Percentiles rank a stretch among this genome's conserved stretches.
These are phyloP conservation scores for Alethe castanea DNA, from an alignment of 2,113 vertebrate genomes.

Conservation along the genomic window DNA sequence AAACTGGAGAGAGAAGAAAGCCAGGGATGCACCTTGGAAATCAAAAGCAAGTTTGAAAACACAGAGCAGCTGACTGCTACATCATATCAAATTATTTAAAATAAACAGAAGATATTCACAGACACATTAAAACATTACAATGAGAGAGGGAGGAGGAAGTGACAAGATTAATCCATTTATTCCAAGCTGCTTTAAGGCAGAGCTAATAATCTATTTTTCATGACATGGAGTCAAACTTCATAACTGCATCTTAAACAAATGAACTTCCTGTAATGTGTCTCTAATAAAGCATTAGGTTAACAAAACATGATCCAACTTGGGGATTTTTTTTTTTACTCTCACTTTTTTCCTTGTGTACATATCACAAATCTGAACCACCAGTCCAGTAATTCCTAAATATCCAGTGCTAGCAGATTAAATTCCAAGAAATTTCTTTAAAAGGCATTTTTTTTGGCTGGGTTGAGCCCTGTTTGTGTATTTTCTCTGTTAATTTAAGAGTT, in stretches of 20 bases:
- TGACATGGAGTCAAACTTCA: not conserved
- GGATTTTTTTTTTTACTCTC: not conserved
- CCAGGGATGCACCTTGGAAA: not conserved
- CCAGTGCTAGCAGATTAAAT: not conserved
- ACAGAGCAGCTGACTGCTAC: not conserved
- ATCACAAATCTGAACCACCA: not conserved
- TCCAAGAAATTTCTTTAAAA: not conserved
- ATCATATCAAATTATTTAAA: not conserved
- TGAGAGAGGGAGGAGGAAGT: not conserved
- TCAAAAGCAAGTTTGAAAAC: not conserved
- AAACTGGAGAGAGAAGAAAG: not conserved
- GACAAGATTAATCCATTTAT: not conserved
- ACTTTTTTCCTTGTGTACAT: not conserved
- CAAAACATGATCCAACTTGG: not conserved
- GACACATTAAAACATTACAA: not conserved
- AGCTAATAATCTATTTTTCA: not conserved
- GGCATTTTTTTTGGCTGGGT: rapidly evolving
- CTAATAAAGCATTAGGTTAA: not conserved
- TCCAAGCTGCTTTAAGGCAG: not conserved
- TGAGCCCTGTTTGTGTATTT: rapidly evolving
- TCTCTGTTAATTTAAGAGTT: not conserved
- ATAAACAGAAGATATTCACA: not conserved
- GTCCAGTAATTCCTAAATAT: not conserved
- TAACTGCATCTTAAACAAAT: not conserved
- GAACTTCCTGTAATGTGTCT: not conserved